Percentiles rank a stretch among this genome's conserved stretches.
phyloP scores from a whole-genome alignment of 2,113 vertebrate genomes.

The Cacatua alba region DNA sequence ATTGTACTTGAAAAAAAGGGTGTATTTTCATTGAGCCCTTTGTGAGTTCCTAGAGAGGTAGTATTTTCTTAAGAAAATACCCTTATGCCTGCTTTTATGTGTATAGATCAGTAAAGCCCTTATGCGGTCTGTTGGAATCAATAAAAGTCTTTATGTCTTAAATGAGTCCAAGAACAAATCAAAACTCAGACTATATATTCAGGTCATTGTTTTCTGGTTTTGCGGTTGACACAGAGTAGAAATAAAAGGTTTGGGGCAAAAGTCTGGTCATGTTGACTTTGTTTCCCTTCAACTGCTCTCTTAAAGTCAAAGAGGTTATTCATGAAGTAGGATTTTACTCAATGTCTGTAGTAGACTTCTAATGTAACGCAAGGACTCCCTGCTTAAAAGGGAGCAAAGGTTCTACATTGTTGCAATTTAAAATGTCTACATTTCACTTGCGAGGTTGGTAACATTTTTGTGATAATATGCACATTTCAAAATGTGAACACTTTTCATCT shows the following conservation, averaged over 20 bases:
- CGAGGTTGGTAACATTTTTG: background rate
- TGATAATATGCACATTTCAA: background rate
- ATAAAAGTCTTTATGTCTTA: background rate
- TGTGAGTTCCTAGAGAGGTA: background rate
- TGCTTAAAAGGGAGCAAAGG: background rate
- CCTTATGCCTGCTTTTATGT: background rate
- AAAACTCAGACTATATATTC: background rate
- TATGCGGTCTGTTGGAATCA: background rate
- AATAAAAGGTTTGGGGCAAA: background rate
- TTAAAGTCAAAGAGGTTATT: background rate
- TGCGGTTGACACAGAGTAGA: background rate
- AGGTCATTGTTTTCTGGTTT: background rate
- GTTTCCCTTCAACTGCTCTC: background rate
- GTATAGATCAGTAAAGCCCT: background rate
- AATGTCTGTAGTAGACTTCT: background rate
- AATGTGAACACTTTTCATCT: background rate
- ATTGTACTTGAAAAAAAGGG: background rate
- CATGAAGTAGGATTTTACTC: background rate
- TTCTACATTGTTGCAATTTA: background rate
- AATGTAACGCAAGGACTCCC: background rate
- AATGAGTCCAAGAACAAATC: background rate
- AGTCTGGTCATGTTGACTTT: background rate
- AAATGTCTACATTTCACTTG: background rate
- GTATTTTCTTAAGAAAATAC: background rate
- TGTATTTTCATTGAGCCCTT: background rate